Evolutionary conservation across 2,888 invertebrate species (phyloP), one percentile per base, ranked within the genome.

Genomic region (Lithophane ornitopus): DNA sequence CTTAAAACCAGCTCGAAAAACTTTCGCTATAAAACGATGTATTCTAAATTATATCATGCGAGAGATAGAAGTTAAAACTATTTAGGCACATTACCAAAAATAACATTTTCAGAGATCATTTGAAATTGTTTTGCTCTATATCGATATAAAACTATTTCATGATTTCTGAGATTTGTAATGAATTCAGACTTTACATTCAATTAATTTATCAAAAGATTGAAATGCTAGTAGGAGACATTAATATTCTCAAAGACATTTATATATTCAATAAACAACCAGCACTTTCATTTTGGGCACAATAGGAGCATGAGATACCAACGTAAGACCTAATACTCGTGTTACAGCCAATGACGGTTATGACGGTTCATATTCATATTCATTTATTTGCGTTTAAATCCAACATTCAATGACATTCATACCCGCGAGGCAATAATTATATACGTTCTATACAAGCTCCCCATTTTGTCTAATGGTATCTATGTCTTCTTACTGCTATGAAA

Each of bases 401-500:
- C 19, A 59, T 62, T 67, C 41, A 52, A 49, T 66, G 49, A 61
- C 39, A 34, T 0, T 9, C 26, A 34, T 44, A 52, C 26, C 44
- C n/a, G 46, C 9, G 34, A 59, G 56, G 41, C 44, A 67, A 49
- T 69, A n/a, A n/a, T n/a, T n/a, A 41, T 62, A 62, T 66, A 70
- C 22, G 16, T 41, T 41, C 8, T 22, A 44, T 58, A 46, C 28
- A 82, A 16, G 19, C 41, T 41, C 9, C 0, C n/a, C 34, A 34
- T 44, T 54, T 11, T 19, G 1, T n/a, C 9, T 69, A 59, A 62
- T 62, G 44, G 8, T 26, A 28, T 12, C 34, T 44, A n/a, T 74
- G 89, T 92, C 83, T 94, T 89, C 88, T 93, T 95, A 1, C 97
- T 99, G 99, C 98, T 87, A 97, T 98, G 97, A 98, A 99, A 92